These are phyloP conservation scores for Hermodice carunculata DNA, from an alignment of 2,888 invertebrate genomes.

Conservation along the genomic window DNA sequence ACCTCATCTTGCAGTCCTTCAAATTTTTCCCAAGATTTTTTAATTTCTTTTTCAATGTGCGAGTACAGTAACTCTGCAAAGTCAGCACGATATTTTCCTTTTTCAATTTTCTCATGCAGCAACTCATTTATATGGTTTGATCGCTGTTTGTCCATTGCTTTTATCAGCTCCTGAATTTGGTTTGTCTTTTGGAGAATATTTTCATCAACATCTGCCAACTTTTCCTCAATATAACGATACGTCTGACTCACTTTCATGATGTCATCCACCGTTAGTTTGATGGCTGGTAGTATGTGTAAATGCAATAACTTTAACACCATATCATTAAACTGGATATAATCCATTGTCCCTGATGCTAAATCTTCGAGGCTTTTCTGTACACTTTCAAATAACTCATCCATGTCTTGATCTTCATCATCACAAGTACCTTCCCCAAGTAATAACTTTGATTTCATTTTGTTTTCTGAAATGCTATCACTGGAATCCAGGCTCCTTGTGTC, in stretches of 20 bases:
- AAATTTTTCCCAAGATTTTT: constrained; percentile 39
- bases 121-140: constrained; percentile 17
- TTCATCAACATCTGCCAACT: not conserved
- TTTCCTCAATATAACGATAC: not conserved
- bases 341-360: constrained; percentile 18
- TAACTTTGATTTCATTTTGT: no score
- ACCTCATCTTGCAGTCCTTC: constrained; percentile 46
- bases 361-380: constrained; percentile 15
- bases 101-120: no score
- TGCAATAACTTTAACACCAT: constrained; percentile 51
- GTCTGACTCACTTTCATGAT: constrained; percentile 36
- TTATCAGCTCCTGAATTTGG: constrained; percentile 5
- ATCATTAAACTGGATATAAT: constrained; percentile 25
- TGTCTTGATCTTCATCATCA: constrained; percentile 53
- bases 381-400: constrained; percentile 53
- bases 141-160: constrained; percentile 18
- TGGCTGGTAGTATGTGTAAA: constrained; percentile 55
- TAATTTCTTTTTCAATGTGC: constrained; percentile 50
- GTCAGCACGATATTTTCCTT: not conserved
- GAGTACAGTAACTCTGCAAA: constrained; percentile 17
- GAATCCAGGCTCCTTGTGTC: not conserved
- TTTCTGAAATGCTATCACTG: constrained; percentile 26
- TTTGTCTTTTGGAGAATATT: constrained; percentile 10
- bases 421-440: constrained; percentile 45
- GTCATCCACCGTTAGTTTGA: constrained; percentile 48